Percentiles rank a stretch among this genome's conserved stretches.
Conservation (phyloP, 2,888 invertebrate genomes). For the Pachymerium ferrugineum region DNA sequence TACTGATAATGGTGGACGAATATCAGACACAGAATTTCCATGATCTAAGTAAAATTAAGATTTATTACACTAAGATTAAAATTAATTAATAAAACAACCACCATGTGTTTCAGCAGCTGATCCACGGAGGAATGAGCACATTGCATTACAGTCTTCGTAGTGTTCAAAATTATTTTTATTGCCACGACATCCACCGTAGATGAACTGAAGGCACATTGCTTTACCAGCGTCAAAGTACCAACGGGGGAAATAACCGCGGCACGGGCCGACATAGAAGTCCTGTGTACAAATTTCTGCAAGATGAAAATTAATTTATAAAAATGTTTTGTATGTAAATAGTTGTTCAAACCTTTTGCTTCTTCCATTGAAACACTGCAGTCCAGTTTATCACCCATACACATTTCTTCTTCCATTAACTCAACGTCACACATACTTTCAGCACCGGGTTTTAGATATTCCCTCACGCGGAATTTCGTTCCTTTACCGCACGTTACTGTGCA, state of each 20-base stretch:
- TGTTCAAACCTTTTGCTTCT: constrained; percentile 64
- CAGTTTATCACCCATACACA: constrained; percentile 59
- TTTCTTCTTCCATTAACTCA: constrained; percentile 71
- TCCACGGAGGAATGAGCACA: constrained; percentile 50
- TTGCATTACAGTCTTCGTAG: constrained; percentile 61
- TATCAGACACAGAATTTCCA: background rate
- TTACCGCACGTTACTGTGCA: constrained; percentile 74
- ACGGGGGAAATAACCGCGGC: constrained; percentile 76
- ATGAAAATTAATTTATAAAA: background rate
- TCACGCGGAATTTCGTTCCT: constrained; percentile 63
- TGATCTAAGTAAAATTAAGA: background rate
- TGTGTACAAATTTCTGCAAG: constrained; percentile 61
- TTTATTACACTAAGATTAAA: background rate
- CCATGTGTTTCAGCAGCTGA: background rate
- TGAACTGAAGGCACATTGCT: constrained; percentile 71
- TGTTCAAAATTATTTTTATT: constrained; percentile 81
- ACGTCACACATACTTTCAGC: constrained; percentile 70
- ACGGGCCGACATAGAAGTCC: constrained; percentile 72
- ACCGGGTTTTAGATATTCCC: constrained; percentile 65
- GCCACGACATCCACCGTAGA: constrained; percentile 80
- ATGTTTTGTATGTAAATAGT: constrained; percentile 38
- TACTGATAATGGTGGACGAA: background rate
- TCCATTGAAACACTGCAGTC: constrained; percentile 49
- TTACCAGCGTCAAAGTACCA: constrained; percentile 74
- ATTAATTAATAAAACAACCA: background rate